Evolutionary conservation across 2,888 invertebrate genomes (phyloP), one percentile per base, ranked within the genome.

Genomic region (Catocala nupta): DNA sequence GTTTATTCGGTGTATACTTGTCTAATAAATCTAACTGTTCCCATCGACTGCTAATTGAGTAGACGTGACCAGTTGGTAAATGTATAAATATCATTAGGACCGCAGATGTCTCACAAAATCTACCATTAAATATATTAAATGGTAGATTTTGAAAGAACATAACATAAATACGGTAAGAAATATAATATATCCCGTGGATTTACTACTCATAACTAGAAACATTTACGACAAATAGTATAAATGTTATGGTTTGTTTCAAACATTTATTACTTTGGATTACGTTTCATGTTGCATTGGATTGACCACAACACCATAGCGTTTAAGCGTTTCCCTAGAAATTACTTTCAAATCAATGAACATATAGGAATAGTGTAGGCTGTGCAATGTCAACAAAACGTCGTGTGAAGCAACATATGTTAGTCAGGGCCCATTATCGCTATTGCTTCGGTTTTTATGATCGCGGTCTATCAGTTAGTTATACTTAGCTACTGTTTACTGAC

Each of bases 371-470:
- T 34, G 34, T 49, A 70, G 57, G 61, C 52, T 63, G 63, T 59
- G 62, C 67, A 64, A 77, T 82, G 87, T 85, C 83, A 84, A 84
- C 81, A 86, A 82, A 82, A 74, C 70, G 59, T 50, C 81, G 82
- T 85, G 88, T 74, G 87, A 90, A 89, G 70, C 78, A 85, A 83
- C 89, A 90, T 83, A 88, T 90, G 90, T 85, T 84, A 75, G 71
- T 76, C 75, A 67, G 62, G 77, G 74, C 75, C 82, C 83, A 88
- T 88, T 88, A 89, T 85, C 75, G 85, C 85, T 88, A 89, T 87
- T 85, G 79, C 81, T 78, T 82, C 70, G 67, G 76, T 73, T 82
- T 81, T 78, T 67, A 59, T 45, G 61, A 55, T 48, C 43, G 54
- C 59, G 55, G 56, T 55, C 55, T 60, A 55, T 59, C 63, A 57